phyloP scores from a whole-genome alignment of 2,797 vertebrate genomes.

The Sebastes minor region DNA sequence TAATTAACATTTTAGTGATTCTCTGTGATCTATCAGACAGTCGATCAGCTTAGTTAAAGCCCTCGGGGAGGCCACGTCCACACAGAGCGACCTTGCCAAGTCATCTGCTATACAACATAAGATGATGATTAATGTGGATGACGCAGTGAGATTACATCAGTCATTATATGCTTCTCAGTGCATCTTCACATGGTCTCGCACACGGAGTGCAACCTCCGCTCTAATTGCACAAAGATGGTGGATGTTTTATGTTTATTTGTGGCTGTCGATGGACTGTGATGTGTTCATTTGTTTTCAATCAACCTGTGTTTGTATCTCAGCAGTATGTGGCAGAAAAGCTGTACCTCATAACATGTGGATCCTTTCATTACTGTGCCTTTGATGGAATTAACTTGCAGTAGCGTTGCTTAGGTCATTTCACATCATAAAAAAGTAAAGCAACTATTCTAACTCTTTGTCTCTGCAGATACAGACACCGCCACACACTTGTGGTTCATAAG shows the following conservation, averaged over 20 bases:
- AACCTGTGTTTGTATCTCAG: constrained; percentile 37
- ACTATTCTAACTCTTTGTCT: not conserved
- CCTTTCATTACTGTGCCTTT: not conserved
- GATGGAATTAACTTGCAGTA: not conserved
- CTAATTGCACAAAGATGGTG: constrained; percentile 37
- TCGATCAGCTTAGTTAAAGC: not conserved
- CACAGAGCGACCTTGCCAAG: not conserved
- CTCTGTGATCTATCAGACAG: not conserved
- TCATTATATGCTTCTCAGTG: not conserved
- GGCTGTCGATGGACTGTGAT: constrained; percentile 12
- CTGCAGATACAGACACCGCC: too few species aligned
- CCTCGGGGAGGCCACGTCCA: not conserved
- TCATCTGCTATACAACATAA: not conserved
- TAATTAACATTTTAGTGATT: not conserved
- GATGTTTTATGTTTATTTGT: constrained; percentile 40
- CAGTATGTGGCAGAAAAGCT: not conserved
- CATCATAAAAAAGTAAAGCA: not conserved
- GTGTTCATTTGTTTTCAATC: constrained; percentile 67
- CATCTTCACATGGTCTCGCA: constrained; percentile 23
- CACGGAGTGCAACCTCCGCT: not conserved
- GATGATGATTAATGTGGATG: constrained; percentile 11
- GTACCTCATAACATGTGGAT: not conserved
- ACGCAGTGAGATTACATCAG: constrained; percentile 6
- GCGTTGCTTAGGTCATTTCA: not conserved
- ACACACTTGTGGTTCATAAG: too few species aligned